Conservation (phyloP, 2,113 vertebrate species). For the Sakesphorus luctuosus region DNA sequence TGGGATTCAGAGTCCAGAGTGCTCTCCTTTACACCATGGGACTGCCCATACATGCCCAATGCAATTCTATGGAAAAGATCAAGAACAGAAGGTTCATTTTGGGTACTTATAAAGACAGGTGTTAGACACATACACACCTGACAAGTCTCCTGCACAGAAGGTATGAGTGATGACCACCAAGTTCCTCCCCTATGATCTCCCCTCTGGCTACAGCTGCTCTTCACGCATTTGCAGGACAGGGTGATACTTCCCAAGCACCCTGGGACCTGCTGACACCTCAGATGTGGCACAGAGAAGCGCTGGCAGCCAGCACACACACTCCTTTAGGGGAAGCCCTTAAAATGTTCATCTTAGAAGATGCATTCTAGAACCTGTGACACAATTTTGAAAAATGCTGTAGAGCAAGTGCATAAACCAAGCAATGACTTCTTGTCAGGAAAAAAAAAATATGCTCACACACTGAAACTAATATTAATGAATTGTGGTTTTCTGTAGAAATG, state of each 20-base stretch:
- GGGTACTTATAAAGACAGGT: not conserved
- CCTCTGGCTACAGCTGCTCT: not conserved
- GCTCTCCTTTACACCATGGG: too few species aligned
- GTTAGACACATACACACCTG: not conserved
- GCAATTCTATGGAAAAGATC: not conserved
- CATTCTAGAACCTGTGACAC: not conserved
- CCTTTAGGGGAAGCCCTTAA: not conserved
- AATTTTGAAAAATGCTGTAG: not conserved
- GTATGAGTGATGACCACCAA: not conserved
- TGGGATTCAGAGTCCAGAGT: too few species aligned
- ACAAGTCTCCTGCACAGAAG: not conserved
- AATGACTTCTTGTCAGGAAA: not conserved
- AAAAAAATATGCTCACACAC: not conserved
- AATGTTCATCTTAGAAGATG: not conserved
- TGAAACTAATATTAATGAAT: not conserved
- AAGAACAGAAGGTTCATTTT: not conserved
- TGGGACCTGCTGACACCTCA: not conserved
- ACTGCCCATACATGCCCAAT: too few species aligned
- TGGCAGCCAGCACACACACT: not conserved
- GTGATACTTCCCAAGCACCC: not conserved
- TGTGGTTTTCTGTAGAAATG: not conserved
- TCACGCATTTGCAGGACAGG: not conserved
- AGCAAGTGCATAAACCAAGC: not conserved
- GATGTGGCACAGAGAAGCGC: not conserved
- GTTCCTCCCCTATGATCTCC: not conserved